These are phyloP conservation scores for Drosophila formosana DNA, from an alignment of 2,888 invertebrate genomes.

Conservation along the genomic window DNA sequence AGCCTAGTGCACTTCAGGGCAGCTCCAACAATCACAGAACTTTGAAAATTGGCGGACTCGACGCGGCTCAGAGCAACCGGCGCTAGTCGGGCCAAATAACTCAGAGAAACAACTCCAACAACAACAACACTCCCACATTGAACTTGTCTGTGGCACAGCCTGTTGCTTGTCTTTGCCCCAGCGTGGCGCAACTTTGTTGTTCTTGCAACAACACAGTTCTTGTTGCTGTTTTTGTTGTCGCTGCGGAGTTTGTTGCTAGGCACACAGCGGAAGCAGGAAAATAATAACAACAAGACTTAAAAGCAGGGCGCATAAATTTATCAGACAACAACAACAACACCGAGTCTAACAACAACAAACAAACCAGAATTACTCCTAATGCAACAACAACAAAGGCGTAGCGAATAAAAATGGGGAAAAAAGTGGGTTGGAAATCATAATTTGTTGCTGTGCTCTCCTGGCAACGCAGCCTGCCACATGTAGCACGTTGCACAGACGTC, in stretches of 20 bases:
- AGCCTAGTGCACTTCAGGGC: constrained; percentile 30
- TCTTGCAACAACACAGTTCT: constrained; percentile 19
- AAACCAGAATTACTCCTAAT: constrained; percentile 44
- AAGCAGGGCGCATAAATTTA: constrained; percentile 72
- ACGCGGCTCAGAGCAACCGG: constrained; percentile 32
- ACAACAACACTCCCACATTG: constrained; percentile 44
- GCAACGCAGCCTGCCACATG: constrained; percentile 29
- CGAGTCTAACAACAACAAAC: constrained; percentile 41
- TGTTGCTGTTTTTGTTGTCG: constrained; percentile 37
- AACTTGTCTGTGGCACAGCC: constrained; percentile 68
- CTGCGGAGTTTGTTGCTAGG: constrained; percentile 44
- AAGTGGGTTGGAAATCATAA: constrained; percentile 63
- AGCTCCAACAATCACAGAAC: constrained; percentile 53
- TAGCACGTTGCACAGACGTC: constrained; percentile 13
- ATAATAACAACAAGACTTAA: constrained; percentile 67
- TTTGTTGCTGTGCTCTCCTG: constrained; percentile 41
- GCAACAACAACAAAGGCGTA: constrained; percentile 12
- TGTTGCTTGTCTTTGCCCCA: constrained; percentile 68
- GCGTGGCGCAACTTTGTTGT: constrained; percentile 70
- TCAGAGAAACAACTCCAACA: constrained; percentile 35
- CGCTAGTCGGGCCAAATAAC: constrained; percentile 51
- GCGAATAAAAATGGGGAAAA: constrained; percentile 15
- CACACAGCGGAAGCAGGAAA: constrained; percentile 73
- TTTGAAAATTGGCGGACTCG: constrained; percentile 52
- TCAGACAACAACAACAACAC: constrained; percentile 31